Conservation (phyloP, 2,113 vertebrate genomes). For the Natator depressus region DNA sequence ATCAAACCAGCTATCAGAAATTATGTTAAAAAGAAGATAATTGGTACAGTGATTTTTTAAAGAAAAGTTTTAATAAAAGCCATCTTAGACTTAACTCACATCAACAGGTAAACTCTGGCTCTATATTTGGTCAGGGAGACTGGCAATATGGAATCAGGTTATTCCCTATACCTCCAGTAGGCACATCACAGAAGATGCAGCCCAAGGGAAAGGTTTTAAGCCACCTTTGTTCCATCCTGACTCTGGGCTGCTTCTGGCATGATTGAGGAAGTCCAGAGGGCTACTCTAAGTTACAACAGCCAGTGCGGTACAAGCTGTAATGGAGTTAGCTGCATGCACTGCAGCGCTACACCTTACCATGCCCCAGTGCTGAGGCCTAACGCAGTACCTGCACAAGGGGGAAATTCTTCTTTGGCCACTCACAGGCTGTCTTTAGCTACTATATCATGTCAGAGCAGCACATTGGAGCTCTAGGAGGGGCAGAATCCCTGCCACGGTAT, state of each 20-base stretch:
- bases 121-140: neutral
- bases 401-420: neutral
- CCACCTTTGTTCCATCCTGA: neutral
- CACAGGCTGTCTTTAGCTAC: neutral
- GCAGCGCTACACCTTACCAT: neutral
- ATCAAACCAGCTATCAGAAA: neutral
- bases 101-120: neutral
- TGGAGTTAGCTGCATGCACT: neutral
- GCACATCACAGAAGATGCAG: neutral
- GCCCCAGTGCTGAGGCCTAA: neutral
- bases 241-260: neutral
- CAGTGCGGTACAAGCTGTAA: neutral
- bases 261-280: neutral
- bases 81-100: neutral
- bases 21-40: neutral
- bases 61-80: fast-evolving
- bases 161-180: neutral
- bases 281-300: neutral
- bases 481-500: neutral
- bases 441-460: neutral
- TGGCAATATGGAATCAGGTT: neutral
- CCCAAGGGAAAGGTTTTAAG: neutral
- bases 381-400: neutral
- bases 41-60: neutral
- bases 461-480: neutral